Base-by-base conservation (phyloP, 2,888 invertebrate species). In the Bhutanitis thaidina region DNA sequence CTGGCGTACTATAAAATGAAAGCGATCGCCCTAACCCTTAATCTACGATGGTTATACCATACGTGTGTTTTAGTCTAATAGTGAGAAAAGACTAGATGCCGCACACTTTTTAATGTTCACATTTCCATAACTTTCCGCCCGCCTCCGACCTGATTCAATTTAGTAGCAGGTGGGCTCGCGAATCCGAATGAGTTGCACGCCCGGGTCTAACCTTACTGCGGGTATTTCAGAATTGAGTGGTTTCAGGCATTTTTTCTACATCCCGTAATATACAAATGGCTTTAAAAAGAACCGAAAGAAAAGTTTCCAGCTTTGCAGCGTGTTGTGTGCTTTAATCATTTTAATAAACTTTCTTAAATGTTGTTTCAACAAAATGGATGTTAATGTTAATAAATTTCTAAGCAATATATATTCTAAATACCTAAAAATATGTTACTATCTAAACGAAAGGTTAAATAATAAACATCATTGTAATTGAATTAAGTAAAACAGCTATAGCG, bases 41-140 rank as follows among this genome's bases (percentile, higher is more conserved):
- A n/a, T n/a, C n/a, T n/a, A 20, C 20, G 3, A 20, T 5, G 20
- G 20, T 5, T 20, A 3, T 20, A 20, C 20, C 20, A 20, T 20
- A 20, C 20, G 20, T 20, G 20, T 20, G 5, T 20, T 20, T 20
- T 20, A 20, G n/a, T n/a, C 29, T 30, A 10, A 10, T 10, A 35
- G n/a, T 14, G 15, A 7, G 14, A 36, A 30, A 32, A 32, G 47
- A 48, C 32, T 49, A 46, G 29, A 38, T 8, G 35, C 41, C 43
- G 7, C 2, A 60, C 65, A 62, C 36, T 29, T 34, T 61, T 59
- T 60, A 58, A 59, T 62, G 57, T 57, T 67, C 66, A 65, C 74
- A 78, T 81, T 80, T 80, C 79, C 74, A 81, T 82, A 88, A 88
- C 82, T 87, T 87, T 77, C 65, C 77, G 73, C 77, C 69, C 81